Base-by-base conservation (phyloP, 35 echinoderm and acorn worm genomes). In the Heliocidaris erythrogramma region DNA sequence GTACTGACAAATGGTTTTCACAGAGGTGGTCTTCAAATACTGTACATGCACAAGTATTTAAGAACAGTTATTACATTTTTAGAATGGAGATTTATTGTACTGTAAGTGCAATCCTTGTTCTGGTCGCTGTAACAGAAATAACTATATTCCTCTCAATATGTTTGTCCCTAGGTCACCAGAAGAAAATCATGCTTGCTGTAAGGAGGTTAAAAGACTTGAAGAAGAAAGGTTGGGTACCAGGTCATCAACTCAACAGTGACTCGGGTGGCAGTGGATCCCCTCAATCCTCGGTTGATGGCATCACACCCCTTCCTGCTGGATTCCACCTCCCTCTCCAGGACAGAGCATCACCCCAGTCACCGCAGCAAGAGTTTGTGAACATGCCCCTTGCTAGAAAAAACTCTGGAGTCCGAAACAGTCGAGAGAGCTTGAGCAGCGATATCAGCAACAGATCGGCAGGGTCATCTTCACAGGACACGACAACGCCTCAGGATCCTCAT, bases 381-480 rank as follows among this genome's bases (percentile, higher is more conserved):
- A 92, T 88, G 12, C 95, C 48, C 59, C 90, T 97, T 5, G 93
- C 86, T 30, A 86, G 88, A 48, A 95, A 93, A n/a, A 71, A 61
- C 27, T 50, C 94, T 29, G 96, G 94, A 56, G 47, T 99, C 17
- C 95, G 97, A 17, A 97, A 97, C 85, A 99, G 98, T 60, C 96
- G 94, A 27, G 98, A 99, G 90, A 99, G 98, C 59, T 60, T 99
- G 24, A 92, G 96, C 6, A 99, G 98, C 94, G 97, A 99, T 48
- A 52, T 94, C 27, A 97, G 97, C 85, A 97, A 95, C 49, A 95
- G 95, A 53, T 97, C 97, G n/a, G 91, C 48, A 9, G 98, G 98
- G 69, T 99, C 98, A 12, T 96, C 91, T 5, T 92, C 91, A 27
- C 91, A 92, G 91, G 91, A 92, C 91, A 59, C 91, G 21, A 92